Evolutionary conservation across 2,113 vertebrate species (phyloP), one percentile per base, ranked within the genome.

Genomic region (Limnothrissa miodon): DNA sequence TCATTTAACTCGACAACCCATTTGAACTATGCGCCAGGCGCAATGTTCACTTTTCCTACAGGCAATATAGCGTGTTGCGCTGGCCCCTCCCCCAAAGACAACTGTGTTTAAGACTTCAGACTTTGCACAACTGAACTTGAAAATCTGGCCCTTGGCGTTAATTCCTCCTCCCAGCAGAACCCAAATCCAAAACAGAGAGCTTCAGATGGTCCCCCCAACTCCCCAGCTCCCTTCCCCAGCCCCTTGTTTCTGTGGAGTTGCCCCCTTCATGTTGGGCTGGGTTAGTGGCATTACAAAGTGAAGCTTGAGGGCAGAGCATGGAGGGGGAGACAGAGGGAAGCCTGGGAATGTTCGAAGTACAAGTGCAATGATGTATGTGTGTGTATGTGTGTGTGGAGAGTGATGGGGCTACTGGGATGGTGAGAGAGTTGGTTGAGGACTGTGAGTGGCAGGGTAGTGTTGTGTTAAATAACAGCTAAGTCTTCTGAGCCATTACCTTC

Each of bases 241-340:
- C 42, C 23, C 59, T 56, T 19, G 17, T 56, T 25, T 29, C n/a
- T 66, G n/a, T 25, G 10, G 59, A 25, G 59, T 11, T 66, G n/a
- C 29, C 51, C 51, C 51, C 51, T 23, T 23, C 51, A 56, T 56
- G 51, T 56, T 23, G 19, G 51, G 51, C 21, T 23, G 19, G 51
- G 51, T 56, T 0, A 56, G 51, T 56, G 51, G 51, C 51, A 56
- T 56, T 56, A 56, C 19, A 56, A 56, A 56, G 51, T 21, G 7
- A 19, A 88, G 83, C 82, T 85, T 36, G 29, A 56, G 82, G 45
- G 80, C 39, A 85, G 85, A 78, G 81, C 80, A 80, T 81, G 79
- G 78, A 78, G 78, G 78, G 82, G 53, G 51, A 78, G 82, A 81
- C 56, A 45, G 53, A 79, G 84, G 81, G 85, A 78, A 84, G 56